Base-by-base conservation (phyloP, 2,113 vertebrate species). In the Sceloporus undulatus region DNA sequence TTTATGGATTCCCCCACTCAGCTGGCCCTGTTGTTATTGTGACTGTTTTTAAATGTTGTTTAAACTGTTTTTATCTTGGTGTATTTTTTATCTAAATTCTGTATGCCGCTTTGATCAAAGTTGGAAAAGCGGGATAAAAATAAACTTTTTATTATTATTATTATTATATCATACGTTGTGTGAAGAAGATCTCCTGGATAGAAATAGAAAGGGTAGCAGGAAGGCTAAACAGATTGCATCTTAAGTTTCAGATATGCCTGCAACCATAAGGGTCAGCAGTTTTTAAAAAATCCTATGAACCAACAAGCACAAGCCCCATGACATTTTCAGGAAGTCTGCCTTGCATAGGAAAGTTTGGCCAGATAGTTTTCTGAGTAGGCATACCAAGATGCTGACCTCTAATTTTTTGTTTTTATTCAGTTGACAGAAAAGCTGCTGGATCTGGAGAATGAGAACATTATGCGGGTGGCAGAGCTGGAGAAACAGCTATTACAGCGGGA, bases 401-500 rank as follows among this genome's bases (percentile, higher is more conserved):
- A 2, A 78, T 68, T 23, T 82, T 25, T 40, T 81, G 10, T 74
- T 5, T 16, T 52, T 68, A 34, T 10, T 13, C 89, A 98, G 99
- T 97, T 99, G 89, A 98, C 98, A 0, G 99, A 99, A 96, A 99
- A 99, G 96, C 98, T 99, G 89, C 96, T 99, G 95, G 99, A 99
- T 91, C 96, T 99, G 90, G 99, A 99, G 96, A 99, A 99, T 87
- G 99, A 99, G 94, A 99, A 98, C 81, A 98, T 99, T 96, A 99
- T 98, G 98, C 97, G 98, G 85, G 98, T 99, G 79, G 98, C 98
- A 0, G 99, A 99, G 79, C 95, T 99, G 93, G 98, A 99, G 96
- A 99, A 99, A 92, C 96, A 98, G 87, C 95, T 99, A 56, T 92
- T 99, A 59, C 98, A 99, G 90, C 97, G 98, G 86, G 98, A 99